Evolutionary conservation across 2,888 invertebrate genomes (phyloP), one percentile per base, ranked within the genome.

Genomic region (Diarsia dahlii): DNA sequence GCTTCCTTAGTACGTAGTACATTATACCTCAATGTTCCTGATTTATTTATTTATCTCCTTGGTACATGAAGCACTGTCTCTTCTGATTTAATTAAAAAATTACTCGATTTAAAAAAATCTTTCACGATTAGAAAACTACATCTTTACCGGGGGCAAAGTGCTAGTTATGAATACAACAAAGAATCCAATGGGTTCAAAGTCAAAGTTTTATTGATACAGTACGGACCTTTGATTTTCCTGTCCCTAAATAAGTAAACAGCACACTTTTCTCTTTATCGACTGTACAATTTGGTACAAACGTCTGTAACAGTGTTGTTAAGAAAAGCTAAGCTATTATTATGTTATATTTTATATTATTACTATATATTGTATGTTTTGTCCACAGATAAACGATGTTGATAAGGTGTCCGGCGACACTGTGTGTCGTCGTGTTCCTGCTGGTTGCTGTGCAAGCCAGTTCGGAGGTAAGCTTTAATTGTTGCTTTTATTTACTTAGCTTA

Each of bases 311-410:
- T 64, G 60, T 77, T 65, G 54, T 81, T 39, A 67, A 76, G 76
- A 78, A 85, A 88, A 84, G 85, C 91, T 90, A 91, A 88, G 75
- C 85, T 28, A 80, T 91, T 90, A 88, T 90, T 92, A 90, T 93
- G 39, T 39, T 39, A 39, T 39, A 39, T 39, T 39, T 39, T 39
- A 39, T 39, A 8, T 39, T 5, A 8, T 39, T 39, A 8, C 6
- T 39, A 39, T 39, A 39, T 39, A 39, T 8, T 39, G 39, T 39
- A 39, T 39, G 90, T 95, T 93, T 97, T 95, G 95, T 97, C 86
- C 97, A 97, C 97, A 98, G 98, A 97, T 94, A 93, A 92, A 97
- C 96, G 95, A 98, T 98, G 98, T 97, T 98, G 97, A 97, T 97
- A 97, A 97, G 98, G 97, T 97, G 97, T 97, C 95, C 97, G 97